phyloP scores from a whole-genome alignment of 2,797 vertebrate genomes.

The Notoglanidium macrostoma region DNA sequence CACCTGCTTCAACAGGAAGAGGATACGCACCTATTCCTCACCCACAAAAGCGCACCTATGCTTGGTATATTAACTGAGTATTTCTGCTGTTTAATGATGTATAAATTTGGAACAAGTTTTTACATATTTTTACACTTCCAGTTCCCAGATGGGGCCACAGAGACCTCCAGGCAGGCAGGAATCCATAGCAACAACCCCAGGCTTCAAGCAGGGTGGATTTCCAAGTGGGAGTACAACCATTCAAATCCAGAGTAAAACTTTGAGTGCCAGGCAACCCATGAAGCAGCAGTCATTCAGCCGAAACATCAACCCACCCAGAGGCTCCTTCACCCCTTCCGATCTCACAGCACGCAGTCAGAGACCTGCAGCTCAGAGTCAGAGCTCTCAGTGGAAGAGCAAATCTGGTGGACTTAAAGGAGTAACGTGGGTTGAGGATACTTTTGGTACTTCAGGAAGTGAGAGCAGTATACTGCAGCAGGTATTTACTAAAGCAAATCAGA shows the following conservation, averaged over 20 bases:
- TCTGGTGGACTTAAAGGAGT: conserved; percentile 8
- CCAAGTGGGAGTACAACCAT: conserved; percentile 37
- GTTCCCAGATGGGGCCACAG: conserved; percentile 58
- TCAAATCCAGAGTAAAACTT: conserved; percentile 54
- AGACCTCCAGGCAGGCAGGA: conserved; percentile 56
- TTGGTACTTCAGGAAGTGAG: conserved; percentile 18
- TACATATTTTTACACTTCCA: conserved; percentile 46
- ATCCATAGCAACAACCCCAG: conserved; percentile 36
- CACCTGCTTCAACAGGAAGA: conserved; percentile 55
- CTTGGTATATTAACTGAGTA: conserved; percentile 58
- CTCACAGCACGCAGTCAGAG: conserved; percentile 47
- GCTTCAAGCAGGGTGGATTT: conserved; percentile 54
- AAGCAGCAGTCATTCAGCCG: conserved; percentile 59
- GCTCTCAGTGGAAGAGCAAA: conserved; percentile 67
- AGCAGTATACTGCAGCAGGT: conserved; percentile 39
- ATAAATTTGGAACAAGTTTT: neutral
- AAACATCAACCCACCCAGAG: conserved; percentile 44
- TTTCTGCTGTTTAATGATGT: no score
- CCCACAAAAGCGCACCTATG: conserved; percentile 67
- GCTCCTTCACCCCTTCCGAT: conserved; percentile 60
- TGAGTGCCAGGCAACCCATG: conserved; percentile 54
- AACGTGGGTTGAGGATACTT: conserved; percentile 44
- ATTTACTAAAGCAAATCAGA: neutral
- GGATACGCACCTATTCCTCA: conserved; percentile 60
- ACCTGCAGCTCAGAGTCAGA: conserved; percentile 52